Evolutionary conservation across 2,113 vertebrate species (phyloP).

Genomic region (Varanus komodoensis): DNA sequence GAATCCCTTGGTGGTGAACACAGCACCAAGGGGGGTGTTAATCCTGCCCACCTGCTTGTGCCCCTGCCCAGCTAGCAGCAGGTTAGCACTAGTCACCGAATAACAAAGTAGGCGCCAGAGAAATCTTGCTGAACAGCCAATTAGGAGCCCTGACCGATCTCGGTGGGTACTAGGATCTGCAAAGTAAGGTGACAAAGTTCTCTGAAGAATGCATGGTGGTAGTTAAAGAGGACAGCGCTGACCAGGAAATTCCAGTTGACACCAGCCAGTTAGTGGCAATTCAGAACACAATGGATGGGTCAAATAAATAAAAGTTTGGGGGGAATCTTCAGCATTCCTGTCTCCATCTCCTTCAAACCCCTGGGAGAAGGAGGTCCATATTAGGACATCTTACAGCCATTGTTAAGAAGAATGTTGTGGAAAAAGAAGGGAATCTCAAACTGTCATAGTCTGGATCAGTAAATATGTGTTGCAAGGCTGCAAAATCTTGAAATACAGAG

Average conservation of each 20-base stretch:
- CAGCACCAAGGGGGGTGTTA: neutral
- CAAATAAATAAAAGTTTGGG: neutral
- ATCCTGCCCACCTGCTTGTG: conserved; percentile 20
- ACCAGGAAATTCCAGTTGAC: neutral
- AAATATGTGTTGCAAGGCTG: neutral
- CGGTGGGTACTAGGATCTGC: neutral
- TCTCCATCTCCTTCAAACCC: neutral
- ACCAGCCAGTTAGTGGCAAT: neutral
- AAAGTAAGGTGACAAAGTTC: neutral
- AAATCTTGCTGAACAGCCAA: neutral
- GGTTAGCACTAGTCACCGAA: neutral
- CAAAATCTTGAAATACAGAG: neutral
- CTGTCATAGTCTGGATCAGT: neutral
- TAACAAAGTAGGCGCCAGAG: neutral
- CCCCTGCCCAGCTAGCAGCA: neutral
- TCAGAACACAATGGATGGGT: neutral
- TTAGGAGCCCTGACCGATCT: neutral
- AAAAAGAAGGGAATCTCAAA: neutral
- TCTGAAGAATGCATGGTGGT: neutral
- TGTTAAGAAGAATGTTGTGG: neutral
- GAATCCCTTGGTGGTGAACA: neutral
- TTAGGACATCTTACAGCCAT: neutral
- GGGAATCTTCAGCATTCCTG: too few relatives aligned
- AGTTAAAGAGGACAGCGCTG: neutral
- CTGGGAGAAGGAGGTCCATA: neutral